Evolutionary conservation across 2,797 vertebrate species (phyloP).

Genomic region (Hippopotamyrus pictus): DNA sequence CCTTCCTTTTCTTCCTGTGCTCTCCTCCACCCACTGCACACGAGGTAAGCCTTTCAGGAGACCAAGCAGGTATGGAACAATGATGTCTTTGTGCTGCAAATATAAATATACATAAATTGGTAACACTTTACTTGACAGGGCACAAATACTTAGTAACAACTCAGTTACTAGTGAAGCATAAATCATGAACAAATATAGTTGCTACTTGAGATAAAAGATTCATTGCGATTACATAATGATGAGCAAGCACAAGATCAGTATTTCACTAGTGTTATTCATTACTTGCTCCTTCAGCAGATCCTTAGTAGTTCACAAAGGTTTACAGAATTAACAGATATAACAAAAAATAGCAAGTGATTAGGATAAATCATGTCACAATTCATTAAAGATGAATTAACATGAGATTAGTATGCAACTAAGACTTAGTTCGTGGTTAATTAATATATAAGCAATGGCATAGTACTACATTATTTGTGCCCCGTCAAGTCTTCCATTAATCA

Average conservation of each 20-base stretch:
- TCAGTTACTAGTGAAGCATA: neutral
- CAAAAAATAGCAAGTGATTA: neutral
- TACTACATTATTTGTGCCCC: neutral
- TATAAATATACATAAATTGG: conserved; percentile 18
- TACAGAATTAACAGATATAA: neutral
- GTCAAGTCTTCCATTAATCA: neutral
- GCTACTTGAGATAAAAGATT: neutral
- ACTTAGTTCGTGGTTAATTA: neutral
- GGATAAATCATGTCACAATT: neutral
- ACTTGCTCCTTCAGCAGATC: neutral
- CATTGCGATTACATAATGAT: neutral
- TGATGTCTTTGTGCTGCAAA: conserved; percentile 81
- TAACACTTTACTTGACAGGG: neutral
- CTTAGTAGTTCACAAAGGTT: neutral
- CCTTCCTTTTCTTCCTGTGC: conserved; percentile 77
- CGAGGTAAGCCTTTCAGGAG: conserved; percentile 85
- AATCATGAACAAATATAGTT: neutral
- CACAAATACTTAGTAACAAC: neutral
- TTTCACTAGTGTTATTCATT: neutral
- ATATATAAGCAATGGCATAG: neutral
- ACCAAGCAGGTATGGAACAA: conserved; percentile 86
- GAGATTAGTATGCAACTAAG: neutral
- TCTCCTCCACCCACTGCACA: conserved; percentile 96
- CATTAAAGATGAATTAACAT: neutral
- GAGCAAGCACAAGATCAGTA: neutral